Conservation (phyloP, 92 coral and sea anemone genomes). For the Heteractis magnifica region DNA sequence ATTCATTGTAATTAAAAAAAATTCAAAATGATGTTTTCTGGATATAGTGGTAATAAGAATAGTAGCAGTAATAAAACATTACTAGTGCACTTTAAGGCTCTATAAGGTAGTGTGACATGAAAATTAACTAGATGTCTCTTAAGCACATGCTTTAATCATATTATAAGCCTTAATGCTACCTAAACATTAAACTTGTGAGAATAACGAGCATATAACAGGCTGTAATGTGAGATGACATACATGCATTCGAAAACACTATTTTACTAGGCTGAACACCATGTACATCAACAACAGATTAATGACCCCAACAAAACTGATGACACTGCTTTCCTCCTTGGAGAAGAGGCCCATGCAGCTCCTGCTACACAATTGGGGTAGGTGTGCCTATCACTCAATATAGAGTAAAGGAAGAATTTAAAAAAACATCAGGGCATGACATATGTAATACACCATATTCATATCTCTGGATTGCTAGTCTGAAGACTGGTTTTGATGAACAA, state of each 20-base stretch:
- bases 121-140: no score
- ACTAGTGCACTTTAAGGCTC: no score
- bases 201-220: neutral
- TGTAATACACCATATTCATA: no score
- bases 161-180: neutral
- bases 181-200: constrained; percentile 4
- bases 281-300: constrained; percentile 97
- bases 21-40: no score
- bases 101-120: no score
- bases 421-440: no score
- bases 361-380: constrained; percentile 94
- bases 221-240: constrained; percentile 15
- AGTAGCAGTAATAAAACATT: no score
- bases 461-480: no score
- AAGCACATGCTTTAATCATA: neutral
- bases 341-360: constrained; percentile 65
- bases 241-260: constrained; percentile 53
- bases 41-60: no score
- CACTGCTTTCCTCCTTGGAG: constrained; percentile 73
- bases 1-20: no score
- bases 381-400: neutral
- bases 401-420: no score
- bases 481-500: no score
- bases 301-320: constrained; percentile 89
- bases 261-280: constrained; percentile 96